Conservation (phyloP, 2,888 invertebrate genomes). For the Amphipoea lucens region DNA sequence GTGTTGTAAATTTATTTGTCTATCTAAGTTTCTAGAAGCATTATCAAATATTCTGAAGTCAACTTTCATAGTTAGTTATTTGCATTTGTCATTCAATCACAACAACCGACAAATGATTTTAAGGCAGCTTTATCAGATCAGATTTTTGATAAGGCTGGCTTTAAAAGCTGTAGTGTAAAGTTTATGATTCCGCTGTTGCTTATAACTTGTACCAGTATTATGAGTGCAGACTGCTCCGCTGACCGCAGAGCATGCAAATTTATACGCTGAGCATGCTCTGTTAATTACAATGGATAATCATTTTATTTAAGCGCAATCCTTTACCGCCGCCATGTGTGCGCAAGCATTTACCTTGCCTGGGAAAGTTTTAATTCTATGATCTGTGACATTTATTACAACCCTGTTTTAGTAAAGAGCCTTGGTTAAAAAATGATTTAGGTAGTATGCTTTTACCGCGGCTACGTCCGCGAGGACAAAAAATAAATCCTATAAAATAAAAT, state of each 20-base stretch:
- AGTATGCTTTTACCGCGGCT: background rate
- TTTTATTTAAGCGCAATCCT: slow-evolving; percentile 51
- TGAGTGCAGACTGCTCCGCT: slow-evolving; percentile 66
- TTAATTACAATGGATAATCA: slow-evolving; percentile 74
- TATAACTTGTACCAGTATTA: slow-evolving; percentile 42
- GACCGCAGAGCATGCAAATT: slow-evolving; percentile 71
- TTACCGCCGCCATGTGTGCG: slow-evolving; percentile 20
- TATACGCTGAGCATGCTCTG: slow-evolving; percentile 71
- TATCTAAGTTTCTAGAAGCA: background rate
- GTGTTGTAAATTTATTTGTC: background rate
- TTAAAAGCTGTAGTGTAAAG: too few relatives aligned
- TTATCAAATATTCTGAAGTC: background rate
- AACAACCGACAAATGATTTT: background rate
- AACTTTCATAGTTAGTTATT: background rate
- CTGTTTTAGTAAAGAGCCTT: background rate
- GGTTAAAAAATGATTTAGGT: background rate
- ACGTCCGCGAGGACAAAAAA: background rate
- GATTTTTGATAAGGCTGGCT: too few relatives aligned
- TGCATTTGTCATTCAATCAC: background rate
- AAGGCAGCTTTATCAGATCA: background rate
- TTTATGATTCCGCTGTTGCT: slow-evolving; percentile 21
- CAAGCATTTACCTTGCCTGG: slow-evolving; percentile 23
- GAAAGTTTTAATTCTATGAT: slow-evolving; percentile 30
- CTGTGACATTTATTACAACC: background rate
- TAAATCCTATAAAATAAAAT: too few relatives aligned